These are phyloP conservation scores for Oryzias celebensis DNA, from an alignment of 2,113 vertebrate genomes.

Conservation along the genomic window DNA sequence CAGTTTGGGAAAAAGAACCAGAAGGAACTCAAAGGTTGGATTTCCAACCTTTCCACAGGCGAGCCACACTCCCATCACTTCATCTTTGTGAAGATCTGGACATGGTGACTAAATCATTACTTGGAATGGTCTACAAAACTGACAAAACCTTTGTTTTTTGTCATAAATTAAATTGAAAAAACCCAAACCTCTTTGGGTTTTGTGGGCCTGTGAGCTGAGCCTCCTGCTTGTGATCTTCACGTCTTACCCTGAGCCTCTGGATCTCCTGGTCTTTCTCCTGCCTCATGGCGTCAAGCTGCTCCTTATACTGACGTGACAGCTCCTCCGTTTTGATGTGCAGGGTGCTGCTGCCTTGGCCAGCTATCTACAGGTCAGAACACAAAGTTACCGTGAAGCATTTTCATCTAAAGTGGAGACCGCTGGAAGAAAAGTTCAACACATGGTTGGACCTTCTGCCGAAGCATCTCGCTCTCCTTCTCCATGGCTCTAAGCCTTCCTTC, in stretches of 20 bases:
- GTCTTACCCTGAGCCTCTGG: conserved; percentile 81
- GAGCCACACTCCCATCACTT: too few relatives aligned
- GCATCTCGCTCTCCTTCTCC: conserved; percentile 90
- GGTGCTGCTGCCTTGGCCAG: conserved; percentile 67
- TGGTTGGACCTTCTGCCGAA: conserved; percentile 85
- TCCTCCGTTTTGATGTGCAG: conserved; percentile 87
- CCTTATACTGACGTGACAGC: conserved; percentile 85
- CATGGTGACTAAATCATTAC: too few relatives aligned
- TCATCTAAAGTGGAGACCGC: neutral
- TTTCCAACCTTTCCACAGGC: too few relatives aligned
- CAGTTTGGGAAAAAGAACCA: too few relatives aligned
- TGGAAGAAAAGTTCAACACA: neutral
- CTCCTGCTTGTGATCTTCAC: neutral
- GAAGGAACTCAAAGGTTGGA: too few relatives aligned
- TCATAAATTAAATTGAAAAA: too few relatives aligned
- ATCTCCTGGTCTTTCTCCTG: conserved; percentile 90
- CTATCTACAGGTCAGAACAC: conserved; percentile 47
- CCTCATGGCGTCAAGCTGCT: conserved; percentile 83
- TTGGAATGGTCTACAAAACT: too few relatives aligned
- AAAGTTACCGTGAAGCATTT: neutral
- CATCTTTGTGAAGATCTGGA: too few relatives aligned
- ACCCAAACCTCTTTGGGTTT: too few relatives aligned
- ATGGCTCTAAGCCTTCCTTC: conserved; percentile 82
- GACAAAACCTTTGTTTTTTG: too few relatives aligned
- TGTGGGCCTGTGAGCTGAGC: too few relatives aligned